A percentile compares a stretch with the other conserved stretches of the same genome.
Conservation (phyloP, 2,797 vertebrate genomes). For the Potorous gilbertii region DNA sequence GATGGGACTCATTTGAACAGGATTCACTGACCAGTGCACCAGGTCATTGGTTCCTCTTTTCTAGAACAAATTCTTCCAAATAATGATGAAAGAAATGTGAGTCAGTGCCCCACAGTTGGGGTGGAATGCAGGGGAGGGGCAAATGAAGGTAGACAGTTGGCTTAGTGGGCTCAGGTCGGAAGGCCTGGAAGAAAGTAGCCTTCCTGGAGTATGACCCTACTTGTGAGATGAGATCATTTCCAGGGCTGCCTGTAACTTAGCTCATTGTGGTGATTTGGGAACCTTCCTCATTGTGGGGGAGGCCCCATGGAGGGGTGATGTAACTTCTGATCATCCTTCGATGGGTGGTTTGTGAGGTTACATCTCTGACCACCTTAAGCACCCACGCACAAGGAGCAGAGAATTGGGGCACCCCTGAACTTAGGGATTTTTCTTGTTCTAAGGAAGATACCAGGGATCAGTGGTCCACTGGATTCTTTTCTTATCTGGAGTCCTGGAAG, state of each 20-base stretch:
- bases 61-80: background rate
- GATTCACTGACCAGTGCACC: background rate
- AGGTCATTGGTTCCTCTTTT: background rate
- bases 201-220: background rate
- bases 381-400: background rate
- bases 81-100: background rate
- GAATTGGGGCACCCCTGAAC: background rate
- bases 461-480: background rate
- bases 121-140: background rate
- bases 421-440: background rate
- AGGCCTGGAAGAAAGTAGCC: background rate
- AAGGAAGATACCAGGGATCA: background rate
- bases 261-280: background rate
- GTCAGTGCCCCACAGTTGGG: background rate
- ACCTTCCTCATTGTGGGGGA: background rate
- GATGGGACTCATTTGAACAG: background rate
- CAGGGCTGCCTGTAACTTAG: background rate
- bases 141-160: background rate
- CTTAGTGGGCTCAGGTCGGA: background rate
- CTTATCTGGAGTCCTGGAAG: background rate
- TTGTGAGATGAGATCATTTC: background rate
- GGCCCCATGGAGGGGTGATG: background rate
- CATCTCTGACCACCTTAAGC: background rate
- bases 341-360: background rate
- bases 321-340: background rate